phyloP scores from a whole-genome alignment of 2,113 vertebrate species.

The Mirza zaza region DNA sequence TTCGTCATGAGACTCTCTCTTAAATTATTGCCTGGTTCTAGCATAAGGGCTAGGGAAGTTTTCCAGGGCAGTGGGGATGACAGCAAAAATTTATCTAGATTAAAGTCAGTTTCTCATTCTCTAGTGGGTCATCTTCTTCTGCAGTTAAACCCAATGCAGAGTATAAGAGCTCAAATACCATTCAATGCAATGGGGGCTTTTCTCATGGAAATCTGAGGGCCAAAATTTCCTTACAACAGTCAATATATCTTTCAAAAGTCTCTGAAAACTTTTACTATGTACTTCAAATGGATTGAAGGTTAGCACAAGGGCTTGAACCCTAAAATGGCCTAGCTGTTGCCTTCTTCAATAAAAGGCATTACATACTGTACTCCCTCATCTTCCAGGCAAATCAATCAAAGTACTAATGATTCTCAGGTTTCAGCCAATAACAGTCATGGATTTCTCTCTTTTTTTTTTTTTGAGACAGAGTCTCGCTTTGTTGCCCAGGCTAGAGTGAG shows the following conservation, averaged over 20 bases:
- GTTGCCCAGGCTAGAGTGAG: no score
- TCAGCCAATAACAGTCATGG: not conserved
- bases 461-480: no score
- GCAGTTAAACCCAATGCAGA: not conserved
- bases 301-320: not conserved
- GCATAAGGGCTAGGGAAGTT: not conserved
- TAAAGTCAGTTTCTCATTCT: constrained; percentile 5
- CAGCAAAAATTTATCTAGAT: not conserved
- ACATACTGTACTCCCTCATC: not conserved
- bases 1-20: not conserved
- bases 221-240: not conserved
- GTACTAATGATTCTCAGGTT: not conserved
- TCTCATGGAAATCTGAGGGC: not conserved
- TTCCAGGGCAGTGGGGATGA: not conserved
- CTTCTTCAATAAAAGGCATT: not conserved
- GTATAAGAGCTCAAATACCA: not conserved
- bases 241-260: not conserved
- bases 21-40: constrained; percentile 5
- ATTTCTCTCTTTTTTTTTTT: no score
- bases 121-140: not conserved
- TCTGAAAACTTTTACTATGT: not conserved
- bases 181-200: not conserved
- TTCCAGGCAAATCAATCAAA: not conserved
- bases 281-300: not conserved
- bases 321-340: not conserved